Conservation (phyloP, 2,888 invertebrate genomes). For the Yponomeuta evonymella region DNA sequence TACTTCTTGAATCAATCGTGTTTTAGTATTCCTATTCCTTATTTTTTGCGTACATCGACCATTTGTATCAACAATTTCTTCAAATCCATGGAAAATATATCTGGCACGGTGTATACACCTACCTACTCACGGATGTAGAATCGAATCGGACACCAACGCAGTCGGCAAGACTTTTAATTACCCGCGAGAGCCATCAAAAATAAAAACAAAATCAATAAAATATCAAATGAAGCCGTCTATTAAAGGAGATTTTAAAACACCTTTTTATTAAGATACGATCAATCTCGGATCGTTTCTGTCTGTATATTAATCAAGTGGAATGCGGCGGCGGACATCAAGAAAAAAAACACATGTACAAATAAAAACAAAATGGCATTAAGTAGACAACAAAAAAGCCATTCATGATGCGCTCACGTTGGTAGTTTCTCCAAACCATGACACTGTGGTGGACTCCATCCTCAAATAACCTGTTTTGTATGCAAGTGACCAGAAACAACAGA, state of each 20-base stretch:
- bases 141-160: not conserved
- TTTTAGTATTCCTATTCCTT: too few relatives aligned
- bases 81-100: too few relatives aligned
- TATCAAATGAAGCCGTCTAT: constrained; percentile 50
- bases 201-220: constrained; percentile 42
- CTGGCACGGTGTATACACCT: constrained; percentile 1
- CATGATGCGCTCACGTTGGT: constrained; percentile 29
- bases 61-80: too few relatives aligned
- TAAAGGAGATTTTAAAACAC: constrained; percentile 56
- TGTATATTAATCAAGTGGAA: constrained; percentile 59
- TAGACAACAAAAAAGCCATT: constrained; percentile 53
- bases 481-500: not conserved
- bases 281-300: constrained; percentile 28
- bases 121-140: not conserved
- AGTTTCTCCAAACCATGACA: not conserved
- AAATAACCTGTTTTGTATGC: not conserved
- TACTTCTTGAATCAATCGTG: too few relatives aligned
- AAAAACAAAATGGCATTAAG: constrained; percentile 71
- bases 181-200: constrained; percentile 33
- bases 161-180: constrained; percentile 46
- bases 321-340: constrained; percentile 47
- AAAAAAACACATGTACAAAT: constrained; percentile 61
- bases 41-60: too few relatives aligned
- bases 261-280: constrained; percentile 64
- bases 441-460: not conserved